Conservation (phyloP, 2,888 invertebrate species). For the Ganaspis brasiliensis region DNA sequence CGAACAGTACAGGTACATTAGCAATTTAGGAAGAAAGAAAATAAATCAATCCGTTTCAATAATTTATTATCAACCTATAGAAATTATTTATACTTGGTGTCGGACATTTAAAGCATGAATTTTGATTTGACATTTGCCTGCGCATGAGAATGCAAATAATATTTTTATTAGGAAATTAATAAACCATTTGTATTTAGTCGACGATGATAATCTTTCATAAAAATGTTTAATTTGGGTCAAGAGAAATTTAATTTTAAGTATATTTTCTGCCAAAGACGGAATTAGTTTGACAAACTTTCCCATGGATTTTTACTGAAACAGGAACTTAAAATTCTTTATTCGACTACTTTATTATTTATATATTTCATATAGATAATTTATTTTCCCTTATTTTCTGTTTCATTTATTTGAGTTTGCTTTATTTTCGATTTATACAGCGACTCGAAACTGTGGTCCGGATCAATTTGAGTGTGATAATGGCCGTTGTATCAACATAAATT, state of each 20-base stretch:
- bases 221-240: neutral
- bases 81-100: neutral
- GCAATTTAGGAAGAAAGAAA: neutral
- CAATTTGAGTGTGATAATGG: conserved; percentile 83
- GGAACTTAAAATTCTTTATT: too few species aligned
- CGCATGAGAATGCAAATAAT: conserved; percentile 31
- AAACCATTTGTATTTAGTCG: neutral
- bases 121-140: conserved; percentile 22
- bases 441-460: conserved; percentile 79
- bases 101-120: conserved; percentile 15
- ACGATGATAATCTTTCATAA: neutral
- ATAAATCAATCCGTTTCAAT: too few species aligned
- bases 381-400: conserved; percentile 73
- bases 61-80: neutral
- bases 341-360: too few species aligned
- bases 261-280: too few species aligned
- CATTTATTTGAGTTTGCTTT: conserved; percentile 46
- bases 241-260: too few species aligned
- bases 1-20: neutral
- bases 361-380: conserved; percentile 1
- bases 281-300: too few species aligned
- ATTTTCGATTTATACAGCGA: conserved; percentile 51
- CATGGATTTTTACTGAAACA: too few species aligned
- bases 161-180: conserved; percentile 4
- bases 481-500: conserved; percentile 81